Evolutionary conservation across 1,140 invertebrate genomes (phyloP).

Genomic region (Nephotettix cincticeps): DNA sequence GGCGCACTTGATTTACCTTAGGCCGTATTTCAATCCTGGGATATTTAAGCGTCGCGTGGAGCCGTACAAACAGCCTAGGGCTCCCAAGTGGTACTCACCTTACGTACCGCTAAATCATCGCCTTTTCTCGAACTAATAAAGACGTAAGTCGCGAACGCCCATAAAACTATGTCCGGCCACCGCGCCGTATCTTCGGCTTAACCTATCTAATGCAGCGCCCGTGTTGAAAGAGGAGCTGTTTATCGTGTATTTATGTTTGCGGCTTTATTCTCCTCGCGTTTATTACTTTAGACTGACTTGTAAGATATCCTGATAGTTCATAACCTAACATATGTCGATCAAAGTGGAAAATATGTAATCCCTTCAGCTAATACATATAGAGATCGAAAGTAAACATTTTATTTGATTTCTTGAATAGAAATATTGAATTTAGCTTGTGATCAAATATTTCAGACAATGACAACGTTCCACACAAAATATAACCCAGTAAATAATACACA

Average conservation of each 20-base stretch:
- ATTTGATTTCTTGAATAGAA: no score
- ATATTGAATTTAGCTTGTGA: no score
- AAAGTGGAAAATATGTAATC: no score
- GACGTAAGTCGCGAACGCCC: not conserved
- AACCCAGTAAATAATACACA: no score
- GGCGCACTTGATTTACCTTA: not conserved
- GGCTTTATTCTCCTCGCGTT: not conserved
- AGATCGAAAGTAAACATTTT: no score
- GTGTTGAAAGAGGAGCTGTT: not conserved
- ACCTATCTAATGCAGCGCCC: not conserved
- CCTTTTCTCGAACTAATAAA: not conserved
- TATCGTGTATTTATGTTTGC: not conserved
- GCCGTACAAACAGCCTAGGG: not conserved
- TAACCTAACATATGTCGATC: no score
- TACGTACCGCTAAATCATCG: not conserved
- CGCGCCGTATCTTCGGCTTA: not conserved
- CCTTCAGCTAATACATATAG: no score
- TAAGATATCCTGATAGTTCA: no score
- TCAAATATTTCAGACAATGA: no score
- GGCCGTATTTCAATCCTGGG: not conserved
- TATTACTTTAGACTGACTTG: not conserved
- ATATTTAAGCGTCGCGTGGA: no score
- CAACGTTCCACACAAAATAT: no score
- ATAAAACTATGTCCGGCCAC: not conserved
- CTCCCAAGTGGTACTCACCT: not conserved